Conservation (phyloP, 2,888 invertebrate genomes). For the Opisthograptis luteolata region DNA sequence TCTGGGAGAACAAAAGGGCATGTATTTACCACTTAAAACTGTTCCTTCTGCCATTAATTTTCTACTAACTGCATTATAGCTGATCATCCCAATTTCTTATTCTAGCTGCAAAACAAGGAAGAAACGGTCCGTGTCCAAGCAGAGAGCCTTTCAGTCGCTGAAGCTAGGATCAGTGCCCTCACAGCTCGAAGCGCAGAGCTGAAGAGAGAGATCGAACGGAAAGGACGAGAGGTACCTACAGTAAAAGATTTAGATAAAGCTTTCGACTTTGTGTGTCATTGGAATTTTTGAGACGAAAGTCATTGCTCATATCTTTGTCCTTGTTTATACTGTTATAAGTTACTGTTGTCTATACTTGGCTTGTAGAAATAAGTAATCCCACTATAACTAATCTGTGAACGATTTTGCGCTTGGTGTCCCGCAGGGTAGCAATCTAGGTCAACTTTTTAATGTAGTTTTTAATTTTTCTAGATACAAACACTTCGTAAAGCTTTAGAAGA, state of each 20-base stretch:
- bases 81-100: neutral
- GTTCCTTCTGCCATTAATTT: too few relatives aligned
- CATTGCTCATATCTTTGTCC: too few relatives aligned
- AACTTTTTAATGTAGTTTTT: neutral
- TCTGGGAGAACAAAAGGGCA: too few relatives aligned
- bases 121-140: conserved; percentile 71
- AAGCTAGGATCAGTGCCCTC: conserved; percentile 61
- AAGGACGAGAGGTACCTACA: conserved; percentile 49
- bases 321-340: too few relatives aligned
- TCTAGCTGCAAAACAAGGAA: conserved; percentile 69
- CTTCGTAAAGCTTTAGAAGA: conserved; percentile 42
- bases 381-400: neutral
- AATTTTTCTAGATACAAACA: conserved; percentile 41
- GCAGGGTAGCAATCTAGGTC: conserved; percentile 7
- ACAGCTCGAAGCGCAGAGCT: conserved; percentile 45
- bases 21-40: too few relatives aligned
- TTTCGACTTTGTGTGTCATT: neutral
- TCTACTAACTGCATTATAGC: too few relatives aligned
- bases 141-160: conserved; percentile 66
- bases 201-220: conserved; percentile 46
- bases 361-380: neutral
- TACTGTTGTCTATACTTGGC: neutral
- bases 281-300: neutral
- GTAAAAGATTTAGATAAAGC: conserved; percentile 1
- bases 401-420: conserved; percentile 1